Evolutionary conservation across 2,113 vertebrate genomes (phyloP).

Genomic region (Scalopus aquaticus): DNA sequence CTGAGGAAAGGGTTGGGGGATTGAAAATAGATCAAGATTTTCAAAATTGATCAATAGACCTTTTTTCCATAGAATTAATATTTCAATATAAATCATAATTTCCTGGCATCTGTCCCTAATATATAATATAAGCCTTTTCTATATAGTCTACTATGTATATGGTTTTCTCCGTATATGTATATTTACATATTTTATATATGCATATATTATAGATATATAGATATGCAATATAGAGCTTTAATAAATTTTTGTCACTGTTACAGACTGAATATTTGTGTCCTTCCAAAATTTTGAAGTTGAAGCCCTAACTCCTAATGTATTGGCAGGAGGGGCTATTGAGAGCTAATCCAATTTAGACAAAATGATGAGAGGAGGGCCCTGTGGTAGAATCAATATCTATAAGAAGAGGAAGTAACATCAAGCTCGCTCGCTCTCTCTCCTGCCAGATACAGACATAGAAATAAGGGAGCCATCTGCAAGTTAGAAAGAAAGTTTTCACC

Average conservation of each 20-base stretch:
- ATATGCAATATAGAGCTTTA: background rate
- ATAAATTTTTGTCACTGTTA: background rate
- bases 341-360: background rate
- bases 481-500: background rate
- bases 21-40: conserved; percentile 5
- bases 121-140: background rate
- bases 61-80: conserved; percentile 42
- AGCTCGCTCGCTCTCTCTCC: background rate
- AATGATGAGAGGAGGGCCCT: background rate
- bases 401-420: background rate
- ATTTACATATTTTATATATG: background rate
- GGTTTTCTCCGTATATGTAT: background rate
- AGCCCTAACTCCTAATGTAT: background rate
- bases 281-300: background rate
- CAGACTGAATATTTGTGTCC: background rate
- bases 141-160: background rate
- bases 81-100: conserved; percentile 7
- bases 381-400: background rate
- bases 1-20: background rate
- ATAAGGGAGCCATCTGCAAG: background rate
- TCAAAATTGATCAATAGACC: background rate
- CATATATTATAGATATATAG: background rate
- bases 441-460: background rate
- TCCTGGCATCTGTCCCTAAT: background rate
- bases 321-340: background rate